Conservation (phyloP, 2,888 invertebrate genomes). For the Polia nebulosa region DNA sequence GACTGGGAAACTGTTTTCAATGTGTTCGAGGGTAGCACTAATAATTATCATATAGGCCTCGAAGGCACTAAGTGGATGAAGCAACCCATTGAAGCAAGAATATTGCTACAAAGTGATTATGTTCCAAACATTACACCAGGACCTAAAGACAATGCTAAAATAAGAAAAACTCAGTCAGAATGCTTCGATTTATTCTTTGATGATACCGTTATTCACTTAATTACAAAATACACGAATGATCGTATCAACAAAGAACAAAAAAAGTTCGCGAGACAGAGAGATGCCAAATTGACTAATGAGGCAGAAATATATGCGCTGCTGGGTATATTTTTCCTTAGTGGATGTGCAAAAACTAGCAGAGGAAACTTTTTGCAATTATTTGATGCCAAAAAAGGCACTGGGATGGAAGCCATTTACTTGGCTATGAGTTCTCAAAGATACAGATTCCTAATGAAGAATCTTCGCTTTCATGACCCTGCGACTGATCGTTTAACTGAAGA, state of each 20-base stretch:
- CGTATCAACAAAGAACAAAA: constrained; percentile 46
- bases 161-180: constrained; percentile 29
- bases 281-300: constrained; percentile 54
- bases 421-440: constrained; percentile 52
- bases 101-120: constrained; percentile 35
- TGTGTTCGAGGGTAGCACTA: constrained; percentile 35
- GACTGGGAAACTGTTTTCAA: constrained; percentile 54
- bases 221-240: constrained; percentile 48
- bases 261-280: constrained; percentile 39
- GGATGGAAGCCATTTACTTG: constrained; percentile 56
- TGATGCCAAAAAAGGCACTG: constrained; percentile 47
- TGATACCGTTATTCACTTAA: constrained; percentile 44
- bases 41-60: constrained; percentile 34
- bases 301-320: constrained; percentile 51
- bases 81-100: constrained; percentile 36
- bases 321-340: constrained; percentile 51
- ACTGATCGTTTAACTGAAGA: constrained; percentile 34
- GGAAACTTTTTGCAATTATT: constrained; percentile 53
- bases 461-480: constrained; percentile 41
- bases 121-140: constrained; percentile 33
- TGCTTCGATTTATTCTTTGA: constrained; percentile 60
- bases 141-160: constrained; percentile 36
- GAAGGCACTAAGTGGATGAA: constrained; percentile 56
- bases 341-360: constrained; percentile 39
- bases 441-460: constrained; percentile 51